Conservation (phyloP, 2,888 invertebrate species). For the Ectemnius cavifrons region DNA sequence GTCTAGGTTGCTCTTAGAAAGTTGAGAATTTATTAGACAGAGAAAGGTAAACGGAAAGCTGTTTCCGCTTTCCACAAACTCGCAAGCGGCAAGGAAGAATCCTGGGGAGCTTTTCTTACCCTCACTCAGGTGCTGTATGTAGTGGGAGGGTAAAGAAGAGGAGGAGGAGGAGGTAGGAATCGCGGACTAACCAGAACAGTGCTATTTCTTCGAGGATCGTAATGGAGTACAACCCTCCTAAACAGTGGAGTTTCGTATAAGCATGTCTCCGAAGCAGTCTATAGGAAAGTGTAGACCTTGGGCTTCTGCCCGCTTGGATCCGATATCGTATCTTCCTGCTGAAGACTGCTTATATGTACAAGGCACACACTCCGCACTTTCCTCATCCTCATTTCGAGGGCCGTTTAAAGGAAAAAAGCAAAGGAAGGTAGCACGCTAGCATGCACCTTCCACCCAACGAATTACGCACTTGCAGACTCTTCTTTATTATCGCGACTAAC, state of each 20-base stretch:
- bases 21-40: slow-evolving; percentile 6
- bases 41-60: slow-evolving; percentile 5
- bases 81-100: slow-evolving; percentile 1
- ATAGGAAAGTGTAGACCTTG: background rate
- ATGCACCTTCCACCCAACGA: too few species aligned
- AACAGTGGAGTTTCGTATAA: slow-evolving; percentile 4
- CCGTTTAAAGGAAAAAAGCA: too few species aligned
- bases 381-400: too few species aligned
- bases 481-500: too few species aligned
- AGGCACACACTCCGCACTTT: too few species aligned
- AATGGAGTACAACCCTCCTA: slow-evolving; percentile 10
- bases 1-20: background rate
- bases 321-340: slow-evolving; percentile 5
- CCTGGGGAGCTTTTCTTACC: background rate
- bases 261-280: background rate
- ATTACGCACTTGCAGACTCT: too few species aligned
- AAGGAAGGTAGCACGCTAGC: too few species aligned
- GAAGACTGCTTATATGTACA: background rate
- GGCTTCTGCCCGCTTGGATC: background rate
- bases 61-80: slow-evolving; percentile 7
- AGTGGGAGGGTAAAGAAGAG: background rate
- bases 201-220: slow-evolving; percentile 4
- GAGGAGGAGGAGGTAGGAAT: background rate
- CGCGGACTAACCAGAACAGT: slow-evolving; percentile 2
- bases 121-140: background rate